phyloP scores from a whole-genome alignment of 2,113 vertebrate genomes.

The Pagrus major region DNA sequence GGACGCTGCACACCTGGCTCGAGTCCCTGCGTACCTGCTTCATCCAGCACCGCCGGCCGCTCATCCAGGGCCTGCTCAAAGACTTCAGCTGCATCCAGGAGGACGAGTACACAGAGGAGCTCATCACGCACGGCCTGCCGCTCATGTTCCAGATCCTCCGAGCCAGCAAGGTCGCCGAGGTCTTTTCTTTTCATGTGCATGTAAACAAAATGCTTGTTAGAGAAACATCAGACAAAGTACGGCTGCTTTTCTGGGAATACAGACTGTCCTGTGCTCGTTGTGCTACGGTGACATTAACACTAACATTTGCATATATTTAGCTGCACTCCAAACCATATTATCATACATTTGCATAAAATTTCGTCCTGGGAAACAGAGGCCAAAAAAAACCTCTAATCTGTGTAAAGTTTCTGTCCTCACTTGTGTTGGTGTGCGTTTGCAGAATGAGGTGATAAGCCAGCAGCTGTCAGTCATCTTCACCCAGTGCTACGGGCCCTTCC shows the following conservation, averaged over 20 bases:
- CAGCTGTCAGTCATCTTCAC: constrained; percentile 88
- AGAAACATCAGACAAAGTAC: constrained; percentile 32
- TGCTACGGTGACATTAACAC: constrained; percentile 31
- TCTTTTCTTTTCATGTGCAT: constrained; percentile 27
- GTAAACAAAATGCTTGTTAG: constrained; percentile 48
- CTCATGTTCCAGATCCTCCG: constrained; percentile 88
- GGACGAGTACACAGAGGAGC: constrained; percentile 87
- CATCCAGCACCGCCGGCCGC: constrained; percentile 83
- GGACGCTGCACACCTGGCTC: constrained; percentile 88
- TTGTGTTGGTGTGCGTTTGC: constrained; percentile 53
- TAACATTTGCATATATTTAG: constrained; percentile 57
- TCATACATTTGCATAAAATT: constrained; percentile 52
- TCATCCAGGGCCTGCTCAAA: constrained; percentile 86
- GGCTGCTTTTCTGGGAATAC: constrained; percentile 15
- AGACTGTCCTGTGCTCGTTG: constrained; percentile 20
- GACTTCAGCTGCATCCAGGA: constrained; percentile 87
- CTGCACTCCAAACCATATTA: constrained; percentile 41
- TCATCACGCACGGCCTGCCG: constrained; percentile 86
- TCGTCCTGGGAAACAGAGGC: background rate
- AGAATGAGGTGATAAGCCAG: constrained; percentile 87
- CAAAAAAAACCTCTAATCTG: constrained; percentile 1
- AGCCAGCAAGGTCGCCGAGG: constrained; percentile 82
- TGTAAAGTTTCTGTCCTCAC: constrained; percentile 1
- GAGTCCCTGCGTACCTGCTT: constrained; percentile 85
- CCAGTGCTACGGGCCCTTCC: constrained; percentile 87